Evolutionary conservation across 2,113 vertebrate genomes (phyloP), one percentile per base, ranked within the genome.

Genomic region (Ammodytes marinus): DNA sequence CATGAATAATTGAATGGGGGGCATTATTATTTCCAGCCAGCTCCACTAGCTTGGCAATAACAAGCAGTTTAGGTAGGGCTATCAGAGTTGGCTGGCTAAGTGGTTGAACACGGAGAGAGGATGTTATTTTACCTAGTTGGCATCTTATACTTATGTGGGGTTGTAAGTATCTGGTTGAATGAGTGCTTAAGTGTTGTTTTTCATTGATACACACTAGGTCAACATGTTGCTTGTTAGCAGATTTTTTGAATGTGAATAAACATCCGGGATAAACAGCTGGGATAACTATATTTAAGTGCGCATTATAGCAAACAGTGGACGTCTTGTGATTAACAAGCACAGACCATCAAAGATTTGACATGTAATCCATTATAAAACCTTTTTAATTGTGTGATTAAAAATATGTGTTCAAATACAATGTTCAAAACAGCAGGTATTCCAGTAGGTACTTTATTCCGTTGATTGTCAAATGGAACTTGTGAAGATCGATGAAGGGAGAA

Each of bases 1-100:
- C 88, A 96, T 97, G 93, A 97, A 99, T 98, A 96, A 98, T 93
- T 97, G 72, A 88, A 83, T 96, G 86, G 47, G 19, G 88, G 52
- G 75, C 59, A 77, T 92, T 78, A 86, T 89, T 91, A 94, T 94
- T 85, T 86, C 85, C 60, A 91, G 86, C 90, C 84, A 85, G 82
- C 79, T 90, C 85, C 85, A 87, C 85, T 87, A 92, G 89, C 85
- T 86, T 84, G 90, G 81, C 91, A 88, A 88, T 89, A 93, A 92
- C 88, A 92, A 87, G 90, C 79, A 80, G 83, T 88, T 90, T 88
- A 84, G 91, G 79, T 83, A 59, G 86, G 63, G 86, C 80, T 90
- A 88, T 89, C 89, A 84, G 88, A 80, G 49, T 78, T 74, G 27
- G 82, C 69, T 74, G 75, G 66, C 73, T 88, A 86, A 92, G 87